phyloP scores from a whole-genome alignment of 2,113 vertebrate genomes.

The Balaeniceps rex region DNA sequence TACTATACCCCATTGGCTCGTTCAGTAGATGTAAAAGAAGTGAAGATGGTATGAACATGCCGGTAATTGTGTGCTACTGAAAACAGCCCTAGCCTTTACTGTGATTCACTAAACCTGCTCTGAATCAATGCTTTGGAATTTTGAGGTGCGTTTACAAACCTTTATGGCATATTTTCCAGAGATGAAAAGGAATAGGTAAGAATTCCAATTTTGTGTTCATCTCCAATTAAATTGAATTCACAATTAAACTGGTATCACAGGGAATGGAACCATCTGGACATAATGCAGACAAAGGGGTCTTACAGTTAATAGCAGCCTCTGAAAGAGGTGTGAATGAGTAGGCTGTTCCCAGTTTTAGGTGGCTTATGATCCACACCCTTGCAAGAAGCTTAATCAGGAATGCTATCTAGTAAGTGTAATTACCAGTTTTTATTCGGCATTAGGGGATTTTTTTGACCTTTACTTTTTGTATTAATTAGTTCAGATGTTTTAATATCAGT shows the following conservation, averaged over 20 bases:
- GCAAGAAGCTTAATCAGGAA: neutral
- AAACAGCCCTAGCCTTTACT: neutral
- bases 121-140: neutral
- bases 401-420: neutral
- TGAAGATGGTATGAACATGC: neutral
- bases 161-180: neutral
- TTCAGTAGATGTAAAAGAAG: neutral
- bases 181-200: neutral
- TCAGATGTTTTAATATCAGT: neutral
- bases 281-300: neutral
- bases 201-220: neutral
- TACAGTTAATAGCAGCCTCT: neutral
- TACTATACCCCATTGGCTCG: neutral
- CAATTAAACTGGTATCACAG: neutral
- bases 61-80: neutral
- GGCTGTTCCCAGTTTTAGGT: neutral
- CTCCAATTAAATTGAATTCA: neutral
- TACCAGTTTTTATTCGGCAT: neutral
- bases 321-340: neutral
- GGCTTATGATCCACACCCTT: neutral
- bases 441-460: neutral
- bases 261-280: neutral
- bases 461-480: neutral
- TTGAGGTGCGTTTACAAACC: neutral
- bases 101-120: neutral